Evolutionary conservation across 2,888 invertebrate genomes (phyloP).

Genomic region (Sericinus montela): DNA sequence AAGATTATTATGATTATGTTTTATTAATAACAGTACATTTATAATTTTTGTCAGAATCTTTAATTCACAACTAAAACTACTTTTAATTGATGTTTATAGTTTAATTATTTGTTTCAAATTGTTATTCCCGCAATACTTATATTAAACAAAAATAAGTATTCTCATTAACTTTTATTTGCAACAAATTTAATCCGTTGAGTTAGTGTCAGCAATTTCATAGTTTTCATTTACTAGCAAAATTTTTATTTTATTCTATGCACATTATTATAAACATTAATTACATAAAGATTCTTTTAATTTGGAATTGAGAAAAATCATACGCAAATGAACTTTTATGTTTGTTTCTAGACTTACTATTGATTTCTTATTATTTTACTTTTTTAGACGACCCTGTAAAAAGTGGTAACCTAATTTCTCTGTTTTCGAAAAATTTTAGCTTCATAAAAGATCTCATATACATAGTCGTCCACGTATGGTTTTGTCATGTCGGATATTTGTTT

Average conservation of each 20-base stretch:
- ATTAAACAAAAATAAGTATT: conserved; percentile 51
- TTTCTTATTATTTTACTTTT: conserved; percentile 19
- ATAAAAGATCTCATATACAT: conserved; percentile 21
- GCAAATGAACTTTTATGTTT: too few species aligned
- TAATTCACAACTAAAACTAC: neutral
- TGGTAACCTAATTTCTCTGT: conserved; percentile 75
- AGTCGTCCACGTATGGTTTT: conserved; percentile 24
- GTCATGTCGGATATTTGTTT: conserved; percentile 46
- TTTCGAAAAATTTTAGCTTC: conserved; percentile 35
- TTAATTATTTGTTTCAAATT: neutral
- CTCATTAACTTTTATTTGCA: neutral
- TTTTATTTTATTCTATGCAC: too few species aligned
- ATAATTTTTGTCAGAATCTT: neutral
- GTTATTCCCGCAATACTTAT: conserved; percentile 52
- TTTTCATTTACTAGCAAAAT: too few species aligned
- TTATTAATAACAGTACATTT: neutral
- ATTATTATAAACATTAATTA: too few species aligned
- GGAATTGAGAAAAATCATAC: too few species aligned
- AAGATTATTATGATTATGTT: neutral
- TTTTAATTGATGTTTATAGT: neutral
- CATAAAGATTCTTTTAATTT: too few species aligned
- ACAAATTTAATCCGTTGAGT: too few species aligned
- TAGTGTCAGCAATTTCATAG: too few species aligned
- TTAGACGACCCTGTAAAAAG: conserved; percentile 55
- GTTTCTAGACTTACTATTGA: neutral